Evolutionary conservation across 2,888 invertebrate genomes (phyloP).

Genomic region (Cryptocephalus moraei): DNA sequence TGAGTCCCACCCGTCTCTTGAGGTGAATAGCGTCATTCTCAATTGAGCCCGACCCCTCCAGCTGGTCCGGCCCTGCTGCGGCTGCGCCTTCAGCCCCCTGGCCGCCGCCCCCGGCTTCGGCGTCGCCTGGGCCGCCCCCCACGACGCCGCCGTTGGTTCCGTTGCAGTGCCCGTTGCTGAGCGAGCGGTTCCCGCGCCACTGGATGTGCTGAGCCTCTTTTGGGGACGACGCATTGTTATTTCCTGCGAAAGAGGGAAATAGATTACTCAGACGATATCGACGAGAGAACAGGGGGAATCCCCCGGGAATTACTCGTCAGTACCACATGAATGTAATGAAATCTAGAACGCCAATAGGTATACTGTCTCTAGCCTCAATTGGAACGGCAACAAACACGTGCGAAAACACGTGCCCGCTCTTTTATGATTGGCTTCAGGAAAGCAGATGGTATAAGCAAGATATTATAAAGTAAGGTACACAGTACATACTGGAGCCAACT

Average conservation of each 20-base stretch:
- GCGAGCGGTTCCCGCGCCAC: slow-evolving; percentile 33
- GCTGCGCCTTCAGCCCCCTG: slow-evolving; percentile 34
- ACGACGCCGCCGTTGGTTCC: slow-evolving; percentile 40
- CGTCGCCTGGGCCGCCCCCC: slow-evolving; percentile 40
- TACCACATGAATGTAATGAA: too few species aligned
- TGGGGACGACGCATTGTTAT: slow-evolving; percentile 38
- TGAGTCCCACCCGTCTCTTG: slow-evolving; percentile 98
- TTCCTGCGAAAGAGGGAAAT: slow-evolving; percentile 27
- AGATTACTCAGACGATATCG: neutral
- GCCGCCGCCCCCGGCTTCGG: slow-evolving; percentile 41
- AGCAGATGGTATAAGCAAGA: too few species aligned
- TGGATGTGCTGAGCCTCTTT: slow-evolving; percentile 33
- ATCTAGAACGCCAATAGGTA: too few species aligned
- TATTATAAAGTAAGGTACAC: too few species aligned
- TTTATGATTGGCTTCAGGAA: too few species aligned
- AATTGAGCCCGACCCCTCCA: slow-evolving; percentile 85
- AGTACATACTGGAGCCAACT: too few species aligned
- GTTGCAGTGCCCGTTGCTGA: slow-evolving; percentile 33
- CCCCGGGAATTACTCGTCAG: too few species aligned
- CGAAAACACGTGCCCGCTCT: too few species aligned
- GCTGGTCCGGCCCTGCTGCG: slow-evolving; percentile 50
- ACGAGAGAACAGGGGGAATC: too few species aligned
- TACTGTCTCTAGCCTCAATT: too few species aligned
- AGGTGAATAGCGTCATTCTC: slow-evolving; percentile 96
- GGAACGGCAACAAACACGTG: too few species aligned